Percentiles rank a stretch among this genome's conserved stretches.
phyloP scores from a whole-genome alignment of 2,113 vertebrate genomes.

The Macheiramphus alcinus region DNA sequence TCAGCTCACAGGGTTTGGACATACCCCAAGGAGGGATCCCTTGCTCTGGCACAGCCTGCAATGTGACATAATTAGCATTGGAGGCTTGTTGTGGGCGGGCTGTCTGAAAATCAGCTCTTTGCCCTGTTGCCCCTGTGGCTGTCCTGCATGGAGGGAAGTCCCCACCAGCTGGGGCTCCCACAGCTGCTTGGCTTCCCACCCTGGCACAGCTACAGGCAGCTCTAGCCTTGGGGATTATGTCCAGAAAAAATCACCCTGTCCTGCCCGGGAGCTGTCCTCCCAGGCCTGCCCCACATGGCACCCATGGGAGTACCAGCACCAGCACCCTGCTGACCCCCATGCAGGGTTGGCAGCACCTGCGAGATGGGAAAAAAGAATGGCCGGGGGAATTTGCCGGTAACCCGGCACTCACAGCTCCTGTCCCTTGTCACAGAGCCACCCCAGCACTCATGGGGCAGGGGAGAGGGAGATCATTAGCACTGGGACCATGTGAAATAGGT shows the following conservation, averaged over 20 bases:
- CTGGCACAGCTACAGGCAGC: background rate
- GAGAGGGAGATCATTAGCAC: background rate
- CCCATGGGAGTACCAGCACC: background rate
- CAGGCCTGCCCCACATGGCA: background rate
- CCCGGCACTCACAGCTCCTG: accelerated
- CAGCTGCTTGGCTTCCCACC: background rate
- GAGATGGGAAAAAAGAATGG: background rate
- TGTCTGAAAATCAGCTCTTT: background rate
- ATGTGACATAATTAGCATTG: accelerated
- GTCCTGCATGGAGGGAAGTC: background rate
- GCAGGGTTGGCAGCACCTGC: background rate
- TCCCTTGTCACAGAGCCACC: background rate
- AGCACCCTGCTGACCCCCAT: background rate
- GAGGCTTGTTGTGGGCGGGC: accelerated
- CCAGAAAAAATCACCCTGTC: background rate
- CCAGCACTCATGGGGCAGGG: accelerated
- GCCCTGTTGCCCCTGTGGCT: background rate
- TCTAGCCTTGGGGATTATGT: no score
- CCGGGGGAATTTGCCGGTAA: background rate
- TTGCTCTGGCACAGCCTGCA: background rate
- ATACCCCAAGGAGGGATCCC: background rate
- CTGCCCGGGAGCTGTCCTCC: background rate
- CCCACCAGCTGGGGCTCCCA: background rate
- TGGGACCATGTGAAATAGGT: background rate
- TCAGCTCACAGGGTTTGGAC: background rate